A percentile compares a stretch with the other conserved stretches of the same genome.
Conservation (phyloP, 2,113 vertebrate genomes). For the Grus americana region DNA sequence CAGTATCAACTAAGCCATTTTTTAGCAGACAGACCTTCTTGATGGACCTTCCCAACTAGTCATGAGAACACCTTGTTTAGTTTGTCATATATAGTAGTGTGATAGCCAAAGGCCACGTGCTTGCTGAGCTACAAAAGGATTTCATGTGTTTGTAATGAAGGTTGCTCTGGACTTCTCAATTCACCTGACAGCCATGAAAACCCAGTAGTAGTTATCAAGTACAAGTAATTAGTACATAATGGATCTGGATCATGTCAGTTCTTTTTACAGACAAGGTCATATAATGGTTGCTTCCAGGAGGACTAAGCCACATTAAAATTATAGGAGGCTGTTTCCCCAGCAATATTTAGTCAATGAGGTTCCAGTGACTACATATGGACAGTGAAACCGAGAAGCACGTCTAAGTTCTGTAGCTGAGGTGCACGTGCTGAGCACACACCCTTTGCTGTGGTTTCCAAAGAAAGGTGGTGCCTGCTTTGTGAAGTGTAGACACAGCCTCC, state of each 20-base stretch:
- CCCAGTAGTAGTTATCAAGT: not conserved
- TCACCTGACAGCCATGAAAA: not conserved
- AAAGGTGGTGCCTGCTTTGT: not conserved
- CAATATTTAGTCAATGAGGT: not conserved
- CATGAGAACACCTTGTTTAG: not conserved
- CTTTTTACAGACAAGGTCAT: not conserved
- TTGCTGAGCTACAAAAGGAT: not conserved
- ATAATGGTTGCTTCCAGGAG: not conserved
- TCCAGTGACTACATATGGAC: not conserved
- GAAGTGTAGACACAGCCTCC: not conserved
- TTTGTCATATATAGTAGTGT: not conserved
- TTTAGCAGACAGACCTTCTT: not conserved
- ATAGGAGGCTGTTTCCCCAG: not conserved
- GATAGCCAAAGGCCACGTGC: not conserved
- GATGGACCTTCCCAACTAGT: not conserved
- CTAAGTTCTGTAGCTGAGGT: not conserved
- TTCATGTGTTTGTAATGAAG: not conserved
- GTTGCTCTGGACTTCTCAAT: not conserved
- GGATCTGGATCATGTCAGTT: not conserved
- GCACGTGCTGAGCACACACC: rapidly evolving
- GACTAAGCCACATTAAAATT: not conserved
- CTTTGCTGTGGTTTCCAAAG: not conserved
- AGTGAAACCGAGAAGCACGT: not conserved
- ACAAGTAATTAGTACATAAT: not conserved
- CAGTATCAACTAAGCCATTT: not conserved